Conservation (phyloP, 2,113 vertebrate genomes). For the Pedionomus torquatus region DNA sequence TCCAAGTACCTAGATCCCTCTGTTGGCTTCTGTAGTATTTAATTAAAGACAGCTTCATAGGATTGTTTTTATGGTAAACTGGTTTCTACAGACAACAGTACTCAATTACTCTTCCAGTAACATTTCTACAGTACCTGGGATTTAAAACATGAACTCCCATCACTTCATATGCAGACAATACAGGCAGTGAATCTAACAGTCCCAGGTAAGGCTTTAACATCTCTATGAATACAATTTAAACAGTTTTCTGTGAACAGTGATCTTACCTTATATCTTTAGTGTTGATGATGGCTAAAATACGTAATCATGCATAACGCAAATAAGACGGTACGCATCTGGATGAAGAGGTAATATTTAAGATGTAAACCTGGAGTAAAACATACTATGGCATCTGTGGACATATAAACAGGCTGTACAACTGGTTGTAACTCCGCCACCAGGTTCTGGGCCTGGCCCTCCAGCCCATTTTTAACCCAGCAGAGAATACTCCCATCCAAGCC, state of each 20-base stretch:
- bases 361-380: neutral
- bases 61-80: neutral
- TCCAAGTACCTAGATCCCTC: neutral
- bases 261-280: neutral
- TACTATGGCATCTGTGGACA: accelerated
- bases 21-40: neutral
- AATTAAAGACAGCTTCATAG: accelerated
- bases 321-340: neutral
- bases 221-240: neutral
- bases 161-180: neutral
- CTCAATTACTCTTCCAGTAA: neutral
- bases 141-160: neutral
- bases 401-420: neutral
- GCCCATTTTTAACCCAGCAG: neutral
- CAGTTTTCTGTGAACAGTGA: neutral
- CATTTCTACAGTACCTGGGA: neutral
- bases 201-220: neutral
- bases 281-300: neutral
- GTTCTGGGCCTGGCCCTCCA: neutral
- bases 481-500: neutral
- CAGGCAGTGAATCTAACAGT: neutral
- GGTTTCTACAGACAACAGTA: neutral
- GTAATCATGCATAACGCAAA: neutral
- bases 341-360: neutral
- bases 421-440: neutral